These are phyloP conservation scores for Caenorhabditis macrosperma DNA, from an alignment of 2,888 invertebrate genomes.

Conservation along the genomic window DNA sequence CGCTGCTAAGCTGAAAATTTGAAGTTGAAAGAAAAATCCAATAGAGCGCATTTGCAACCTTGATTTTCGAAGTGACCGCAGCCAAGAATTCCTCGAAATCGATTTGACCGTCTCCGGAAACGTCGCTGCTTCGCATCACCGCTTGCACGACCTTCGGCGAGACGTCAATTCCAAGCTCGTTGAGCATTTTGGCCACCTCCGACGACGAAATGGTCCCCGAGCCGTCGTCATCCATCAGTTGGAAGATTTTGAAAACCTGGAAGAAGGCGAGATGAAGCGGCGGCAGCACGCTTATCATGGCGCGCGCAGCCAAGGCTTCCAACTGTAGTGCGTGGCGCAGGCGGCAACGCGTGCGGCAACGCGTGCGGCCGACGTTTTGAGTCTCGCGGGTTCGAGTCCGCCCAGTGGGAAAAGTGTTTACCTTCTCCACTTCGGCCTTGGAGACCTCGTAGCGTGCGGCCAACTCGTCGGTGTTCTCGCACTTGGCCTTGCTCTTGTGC, in stretches of 20 bases:
- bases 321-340: no score
- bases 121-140: constrained; percentile 71
- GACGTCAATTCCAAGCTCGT: constrained; percentile 70
- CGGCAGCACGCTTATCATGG: no score
- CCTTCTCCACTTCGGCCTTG: constrained; percentile 70
- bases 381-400: no score
- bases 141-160: constrained; percentile 74
- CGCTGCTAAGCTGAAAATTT: constrained; percentile 64
- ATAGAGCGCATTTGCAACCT: no score
- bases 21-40: background rate
- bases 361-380: no score
- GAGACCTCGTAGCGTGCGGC: constrained; percentile 63
- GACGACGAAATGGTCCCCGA: constrained; percentile 70
- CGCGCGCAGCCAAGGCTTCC: no score
- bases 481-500: constrained; percentile 58
- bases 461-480: constrained; percentile 64
- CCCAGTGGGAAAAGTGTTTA: constrained; percentile 28
- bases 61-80: constrained; percentile 70
- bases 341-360: no score
- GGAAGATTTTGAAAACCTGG: constrained; percentile 71
- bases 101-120: constrained; percentile 72
- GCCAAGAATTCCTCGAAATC: constrained; percentile 73
- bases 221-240: constrained; percentile 72
- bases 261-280: no score
- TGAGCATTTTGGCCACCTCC: constrained; percentile 72